Percentiles rank a stretch among this genome's conserved stretches.
Conservation (phyloP, 2,888 invertebrate genomes). For the Trypoxylon attenuatum region DNA sequence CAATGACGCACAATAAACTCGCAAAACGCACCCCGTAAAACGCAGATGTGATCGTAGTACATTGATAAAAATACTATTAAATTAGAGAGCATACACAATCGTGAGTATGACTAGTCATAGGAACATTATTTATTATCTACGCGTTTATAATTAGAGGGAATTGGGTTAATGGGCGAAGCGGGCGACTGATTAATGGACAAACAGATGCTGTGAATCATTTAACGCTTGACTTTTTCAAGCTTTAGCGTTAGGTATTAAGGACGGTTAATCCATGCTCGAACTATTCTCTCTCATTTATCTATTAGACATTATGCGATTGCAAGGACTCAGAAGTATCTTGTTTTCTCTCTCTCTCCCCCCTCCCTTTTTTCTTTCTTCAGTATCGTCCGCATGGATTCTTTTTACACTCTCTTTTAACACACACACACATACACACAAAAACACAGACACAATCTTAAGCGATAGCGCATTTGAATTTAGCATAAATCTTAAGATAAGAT, state of each 20-base stretch:
- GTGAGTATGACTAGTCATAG: slow-evolving; percentile 22
- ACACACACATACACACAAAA: too few species aligned
- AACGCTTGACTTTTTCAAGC: slow-evolving; percentile 58
- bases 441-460: too few species aligned
- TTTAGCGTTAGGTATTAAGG: slow-evolving; percentile 50
- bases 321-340: slow-evolving; percentile 43
- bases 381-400: slow-evolving; percentile 3
- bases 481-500: neutral
- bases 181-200: slow-evolving; percentile 57
- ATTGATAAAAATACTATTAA: slow-evolving; percentile 53
- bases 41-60: slow-evolving; percentile 70
- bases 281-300: slow-evolving; percentile 49
- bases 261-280: slow-evolving; percentile 60
- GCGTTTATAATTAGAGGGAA: slow-evolving; percentile 45
- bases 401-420: slow-evolving; percentile 1
- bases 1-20: slow-evolving; percentile 73
- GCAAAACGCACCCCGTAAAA: slow-evolving; percentile 71
- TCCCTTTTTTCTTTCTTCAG: neutral
- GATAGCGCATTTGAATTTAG: slow-evolving; percentile 6
- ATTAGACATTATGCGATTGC: slow-evolving; percentile 32
- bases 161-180: slow-evolving; percentile 40
- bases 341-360: too few species aligned
- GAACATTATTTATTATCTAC: slow-evolving; percentile 23
- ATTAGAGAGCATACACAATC: slow-evolving; percentile 48
- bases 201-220: slow-evolving; percentile 61